Base-by-base conservation (phyloP, 2,797 vertebrate species). In the Heteromormyrus szaboi region DNA sequence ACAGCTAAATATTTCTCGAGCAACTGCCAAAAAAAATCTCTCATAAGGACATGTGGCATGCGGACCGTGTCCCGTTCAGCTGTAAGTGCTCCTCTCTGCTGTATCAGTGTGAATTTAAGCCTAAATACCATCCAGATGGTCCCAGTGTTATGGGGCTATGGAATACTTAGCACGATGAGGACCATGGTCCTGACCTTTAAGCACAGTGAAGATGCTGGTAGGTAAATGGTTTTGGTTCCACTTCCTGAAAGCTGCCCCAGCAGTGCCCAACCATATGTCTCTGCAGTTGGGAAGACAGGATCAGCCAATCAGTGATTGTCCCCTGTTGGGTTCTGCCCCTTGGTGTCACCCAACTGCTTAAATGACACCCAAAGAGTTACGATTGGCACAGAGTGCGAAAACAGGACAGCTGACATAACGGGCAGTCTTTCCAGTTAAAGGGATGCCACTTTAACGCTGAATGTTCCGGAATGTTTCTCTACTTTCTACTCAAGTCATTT, bases 1-100 rank as follows among this genome's bases (percentile, higher is more conserved):
- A 7, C 12, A 33, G 2, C 9, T 72, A 53, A 88, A 72, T 88
- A 29, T 50, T 22, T 29, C 12, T 14, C 41, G 25, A 50, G 83
- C 83, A 68, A 46, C 5, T 76, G 41, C 84, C 59, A 89, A 89
- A 89, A 89, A 79, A 86, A 86, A 89, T 89, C 84, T 56, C 29
- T 86, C 29, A 51, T 56, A 17, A 33, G 50, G 85, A 56, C 62
- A 72, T 29, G 50, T 41, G 33, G 88, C 88, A 89, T 89, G 88
- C 12, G 0, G 33, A 54, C 29, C 1, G 33, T 88, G 25, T 53
- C 12, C 83, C 14, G 50, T 86, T 37, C 54, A 68, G 54, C 29
- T 89, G 51, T 8, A 54, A 68, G 48, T 85, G 81, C 50, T 76
- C 33, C 65, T 68, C 33, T 86, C 17, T 88, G 46, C 29, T 89